A percentile compares a stretch with the other conserved stretches of the same genome.
Conservation (phyloP, 2,113 vertebrate species). For the Fregata magnificens region DNA sequence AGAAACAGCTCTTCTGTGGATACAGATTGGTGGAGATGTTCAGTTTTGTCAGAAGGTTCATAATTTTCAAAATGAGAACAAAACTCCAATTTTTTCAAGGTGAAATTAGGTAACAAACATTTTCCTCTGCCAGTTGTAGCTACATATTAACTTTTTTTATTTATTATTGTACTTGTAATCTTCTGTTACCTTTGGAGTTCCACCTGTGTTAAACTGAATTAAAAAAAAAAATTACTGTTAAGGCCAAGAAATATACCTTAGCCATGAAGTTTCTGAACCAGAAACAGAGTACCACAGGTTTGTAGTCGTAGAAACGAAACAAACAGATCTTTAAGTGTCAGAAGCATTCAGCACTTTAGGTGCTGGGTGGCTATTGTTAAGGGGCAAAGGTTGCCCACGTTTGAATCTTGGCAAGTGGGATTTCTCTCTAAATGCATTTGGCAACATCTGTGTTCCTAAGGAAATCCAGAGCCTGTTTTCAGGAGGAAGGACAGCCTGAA, state of each 20-base stretch:
- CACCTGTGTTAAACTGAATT: neutral
- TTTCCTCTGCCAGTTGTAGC: neutral
- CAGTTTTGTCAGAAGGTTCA: neutral
- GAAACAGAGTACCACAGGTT: neutral
- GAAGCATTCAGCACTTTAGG: neutral
- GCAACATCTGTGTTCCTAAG: neutral
- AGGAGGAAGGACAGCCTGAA: neutral
- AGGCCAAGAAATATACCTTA: neutral
- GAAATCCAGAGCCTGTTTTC: neutral
- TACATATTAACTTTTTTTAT: slow-evolving; percentile 3
- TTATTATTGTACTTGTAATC: neutral
- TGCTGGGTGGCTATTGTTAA: neutral
- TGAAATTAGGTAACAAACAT: neutral
- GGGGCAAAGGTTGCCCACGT: neutral
- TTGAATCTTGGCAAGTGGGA: neutral
- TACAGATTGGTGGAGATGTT: neutral
- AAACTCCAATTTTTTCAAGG: neutral
- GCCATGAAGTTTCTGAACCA: neutral
- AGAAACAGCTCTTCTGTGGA: neutral
- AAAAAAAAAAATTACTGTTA: neutral
- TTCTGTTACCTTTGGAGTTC: neutral
- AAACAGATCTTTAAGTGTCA: neutral
- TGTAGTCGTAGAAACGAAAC: neutral
- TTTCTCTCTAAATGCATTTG: neutral
- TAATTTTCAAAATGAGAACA: neutral